Base-by-base conservation (phyloP, 1,140 invertebrate genomes). In the Bombus sibiricus region DNA sequence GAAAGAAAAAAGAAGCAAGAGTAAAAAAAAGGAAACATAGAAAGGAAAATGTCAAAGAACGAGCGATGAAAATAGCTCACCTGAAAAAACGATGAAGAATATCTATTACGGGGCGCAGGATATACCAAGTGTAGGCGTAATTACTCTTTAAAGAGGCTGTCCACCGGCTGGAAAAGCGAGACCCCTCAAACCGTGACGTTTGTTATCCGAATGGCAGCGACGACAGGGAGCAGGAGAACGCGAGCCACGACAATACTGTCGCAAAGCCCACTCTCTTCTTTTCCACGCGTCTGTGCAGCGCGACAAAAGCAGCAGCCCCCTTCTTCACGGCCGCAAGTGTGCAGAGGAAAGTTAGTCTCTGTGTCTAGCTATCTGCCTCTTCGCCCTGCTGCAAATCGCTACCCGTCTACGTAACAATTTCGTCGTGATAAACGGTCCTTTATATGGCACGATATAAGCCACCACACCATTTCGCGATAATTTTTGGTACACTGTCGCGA, bases 321-420 rank as follows among this genome's bases (percentile, higher is more conserved):
- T 71, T 81, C 79, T 85, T 84, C 68, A 25, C 69, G 71, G 74
- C 81, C 82, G 79, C 85, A 85, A 88, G 79, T 87, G 78, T 80
- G 39, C 74, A 37, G 72, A 90, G 84, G 77, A 85, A 86, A 88
- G 59, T 87, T 64, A 62, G 41, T 69, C 66, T n/a, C 57, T 37
- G 13, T 76, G 53, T 66, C 59, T 83, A n/a, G 71, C 53, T 15
- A 39, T 66, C 41, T 62, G 37, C 41, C 64, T 59, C 68, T 62
- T 59, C n/a, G 37, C n/a, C 37, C 22, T 57, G 32, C 32, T 66
- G 77, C 81, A 81, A 86, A 72, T 83, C 81, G 78, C 47, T 68
- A 68, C 57, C 37, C 81, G 66, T 84, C 62, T 59, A 62, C 73
- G 68, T 81, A 86, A 88, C 86, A 81, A 88, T 89, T 85, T 90